Conservation (phyloP, 37 sponge, comb jelly and placozoan species). For the Dysidea cf. avara region DNA sequence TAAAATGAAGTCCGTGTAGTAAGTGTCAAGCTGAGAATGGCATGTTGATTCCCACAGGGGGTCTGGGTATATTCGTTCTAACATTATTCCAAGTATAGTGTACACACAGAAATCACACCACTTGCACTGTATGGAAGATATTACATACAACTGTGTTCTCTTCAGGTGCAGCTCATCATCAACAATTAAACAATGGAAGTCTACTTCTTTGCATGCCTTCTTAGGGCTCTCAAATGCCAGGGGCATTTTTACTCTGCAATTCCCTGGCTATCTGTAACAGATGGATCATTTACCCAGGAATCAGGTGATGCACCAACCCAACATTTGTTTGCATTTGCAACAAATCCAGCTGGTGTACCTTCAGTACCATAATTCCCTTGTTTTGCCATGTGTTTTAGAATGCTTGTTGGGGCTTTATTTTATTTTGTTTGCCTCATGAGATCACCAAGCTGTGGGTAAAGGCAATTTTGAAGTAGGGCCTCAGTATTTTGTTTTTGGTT, state of each 20-base stretch:
- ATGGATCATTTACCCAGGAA: slow-evolving; percentile 6
- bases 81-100: neutral
- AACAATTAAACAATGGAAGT: neutral
- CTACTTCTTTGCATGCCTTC: neutral
- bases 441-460: neutral
- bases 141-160: slow-evolving; percentile 8
- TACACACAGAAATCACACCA: slow-evolving; percentile 22
- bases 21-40: neutral
- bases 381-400: neutral
- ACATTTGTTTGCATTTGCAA: neutral
- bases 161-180: neutral
- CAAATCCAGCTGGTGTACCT: neutral
- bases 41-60: neutral
- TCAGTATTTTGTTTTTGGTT: neutral
- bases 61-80: slow-evolving; percentile 9
- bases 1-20: slow-evolving; percentile 7
- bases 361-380: neutral
- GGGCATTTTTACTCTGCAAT: slow-evolving; percentile 2
- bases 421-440: neutral
- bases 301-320: slow-evolving; percentile 13
- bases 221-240: neutral
- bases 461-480: neutral
- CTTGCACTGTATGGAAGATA: neutral
- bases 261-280: neutral
- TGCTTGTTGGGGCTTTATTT: neutral